Base-by-base conservation (phyloP, 2,888 invertebrate genomes). In the Drosophila multiciliata region DNA sequence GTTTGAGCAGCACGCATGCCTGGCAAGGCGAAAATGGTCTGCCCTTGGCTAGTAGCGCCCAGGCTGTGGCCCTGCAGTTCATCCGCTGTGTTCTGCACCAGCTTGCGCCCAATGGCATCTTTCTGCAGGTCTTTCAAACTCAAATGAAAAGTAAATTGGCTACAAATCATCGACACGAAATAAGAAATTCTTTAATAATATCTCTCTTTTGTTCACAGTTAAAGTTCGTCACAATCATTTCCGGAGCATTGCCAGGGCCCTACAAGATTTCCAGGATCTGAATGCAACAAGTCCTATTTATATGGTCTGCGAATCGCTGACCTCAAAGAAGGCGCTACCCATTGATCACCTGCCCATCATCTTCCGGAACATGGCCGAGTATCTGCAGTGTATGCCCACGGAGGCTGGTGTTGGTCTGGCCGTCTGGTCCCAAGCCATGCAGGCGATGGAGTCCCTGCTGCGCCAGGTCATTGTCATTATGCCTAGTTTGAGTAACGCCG, bases 21-120 rank as follows among this genome's bases (percentile, higher is more conserved):
- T 98, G 98, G 98, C 98, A 98, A 93, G 96, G 95, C 75, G 98
- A 97, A 92, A 96, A 96, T 76, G 96, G 96, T 90, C 95, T 97
- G 48, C 97, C 99, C 76, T 94, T 99, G 78, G 98, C 99, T 0
- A 99, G 99, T 72, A 98, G 98, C 91, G 97, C 98, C 5, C 96
- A 98, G 76, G 98, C 98, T 91, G 98, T 99, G 35, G 99, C 99
- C 29, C 96, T 98, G 92, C 99, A 99, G 94, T 99, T 99, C 94
- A 94, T 99, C 71, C 95, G 99, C 82, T 99, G 99, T 92, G 97
- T 98, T 73, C 94, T 99, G 63, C 99, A 99, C 92, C 99, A 99
- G 93, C 94, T 99, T 63, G 98, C 99, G 0, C 98, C 99, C 0
- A 98, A 99, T 93, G 98, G 99, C 78, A 97, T 99, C 73, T 99